These are phyloP conservation scores for Thereva unica DNA, from an alignment of 2,888 invertebrate genomes.

Conservation along the genomic window DNA sequence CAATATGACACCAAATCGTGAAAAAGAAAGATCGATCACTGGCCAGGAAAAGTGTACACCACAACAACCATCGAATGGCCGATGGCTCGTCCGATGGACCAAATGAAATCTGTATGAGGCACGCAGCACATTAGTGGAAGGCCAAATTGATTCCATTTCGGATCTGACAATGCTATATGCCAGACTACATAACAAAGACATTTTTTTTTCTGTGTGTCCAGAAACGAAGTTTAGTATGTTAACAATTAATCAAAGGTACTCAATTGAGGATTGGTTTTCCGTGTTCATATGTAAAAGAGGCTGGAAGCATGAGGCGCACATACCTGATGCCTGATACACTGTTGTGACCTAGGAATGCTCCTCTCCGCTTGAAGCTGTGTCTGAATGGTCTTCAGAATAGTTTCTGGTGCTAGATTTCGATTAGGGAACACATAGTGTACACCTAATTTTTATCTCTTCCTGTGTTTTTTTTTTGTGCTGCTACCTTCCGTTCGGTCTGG, in stretches of 20 bases:
- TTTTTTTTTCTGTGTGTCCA: conserved; percentile 9
- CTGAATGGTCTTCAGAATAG: conserved; percentile 12
- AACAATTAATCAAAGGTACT: conserved; percentile 27
- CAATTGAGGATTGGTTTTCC: conserved; percentile 31
- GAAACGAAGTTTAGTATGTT: conserved; percentile 7
- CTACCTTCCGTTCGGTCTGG: conserved; percentile 9
- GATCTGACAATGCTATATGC: background rate
- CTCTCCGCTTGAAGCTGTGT: background rate
- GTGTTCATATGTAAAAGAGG: conserved; percentile 13
- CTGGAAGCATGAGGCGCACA: background rate
- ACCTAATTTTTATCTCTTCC: conserved; percentile 11
- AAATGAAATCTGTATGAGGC: conserved; percentile 22
- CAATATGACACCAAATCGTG: conserved; percentile 30
- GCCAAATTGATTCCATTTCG: conserved; percentile 28
- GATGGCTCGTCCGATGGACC: conserved; percentile 23
- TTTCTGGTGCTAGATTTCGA: conserved; percentile 20
- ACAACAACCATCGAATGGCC: background rate
- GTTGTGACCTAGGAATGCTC: conserved; percentile 1
- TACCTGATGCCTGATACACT: conserved; percentile 6
- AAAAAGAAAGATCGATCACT: conserved; percentile 29
- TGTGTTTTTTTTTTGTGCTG: conserved; percentile 3
- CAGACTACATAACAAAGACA: conserved; percentile 11
- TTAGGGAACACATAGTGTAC: conserved; percentile 1
- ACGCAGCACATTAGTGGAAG: conserved; percentile 2
- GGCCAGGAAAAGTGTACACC: background rate